Conservation (phyloP, 2,888 invertebrate species). For the Norana najaformis region DNA sequence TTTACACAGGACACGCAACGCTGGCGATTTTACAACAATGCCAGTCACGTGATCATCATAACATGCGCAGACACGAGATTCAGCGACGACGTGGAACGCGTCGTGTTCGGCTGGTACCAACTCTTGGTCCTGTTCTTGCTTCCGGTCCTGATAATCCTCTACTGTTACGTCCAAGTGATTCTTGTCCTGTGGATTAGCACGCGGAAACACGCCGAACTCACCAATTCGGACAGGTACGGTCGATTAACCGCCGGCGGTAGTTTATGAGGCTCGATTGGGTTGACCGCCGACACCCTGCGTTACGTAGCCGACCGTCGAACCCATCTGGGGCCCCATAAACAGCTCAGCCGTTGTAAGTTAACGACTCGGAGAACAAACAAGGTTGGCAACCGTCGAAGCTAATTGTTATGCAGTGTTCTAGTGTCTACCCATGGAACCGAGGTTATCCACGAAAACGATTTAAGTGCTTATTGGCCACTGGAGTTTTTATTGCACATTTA, state of each 20-base stretch:
- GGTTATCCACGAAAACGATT: background rate
- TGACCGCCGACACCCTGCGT: background rate
- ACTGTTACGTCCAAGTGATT: slow-evolving; percentile 63
- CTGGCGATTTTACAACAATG: slow-evolving; percentile 35
- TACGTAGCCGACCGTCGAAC: background rate
- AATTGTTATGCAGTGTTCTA: background rate
- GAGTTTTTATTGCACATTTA: background rate
- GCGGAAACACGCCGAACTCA: background rate
- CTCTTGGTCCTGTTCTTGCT: slow-evolving; percentile 60
- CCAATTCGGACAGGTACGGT: background rate
- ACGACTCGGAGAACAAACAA: background rate
- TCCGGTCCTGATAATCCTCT: slow-evolving; percentile 60
- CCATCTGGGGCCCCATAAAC: background rate
- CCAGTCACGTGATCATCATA: slow-evolving; percentile 15
- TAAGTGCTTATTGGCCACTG: background rate
- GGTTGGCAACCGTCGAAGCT: too few species aligned
- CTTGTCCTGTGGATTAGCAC: slow-evolving; percentile 59
- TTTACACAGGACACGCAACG: slow-evolving; percentile 31
- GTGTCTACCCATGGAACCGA: background rate
- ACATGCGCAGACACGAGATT: slow-evolving; percentile 34
- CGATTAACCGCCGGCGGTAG: background rate
- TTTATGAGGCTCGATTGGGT: background rate
- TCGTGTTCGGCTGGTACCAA: slow-evolving; percentile 60
- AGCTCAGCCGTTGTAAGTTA: background rate
- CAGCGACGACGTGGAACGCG: slow-evolving; percentile 8